A percentile compares a stretch with the other conserved stretches of the same genome.
These are phyloP conservation scores for Pediacus dermestoides DNA, from an alignment of 2,888 invertebrate species.

Conservation along the genomic window DNA sequence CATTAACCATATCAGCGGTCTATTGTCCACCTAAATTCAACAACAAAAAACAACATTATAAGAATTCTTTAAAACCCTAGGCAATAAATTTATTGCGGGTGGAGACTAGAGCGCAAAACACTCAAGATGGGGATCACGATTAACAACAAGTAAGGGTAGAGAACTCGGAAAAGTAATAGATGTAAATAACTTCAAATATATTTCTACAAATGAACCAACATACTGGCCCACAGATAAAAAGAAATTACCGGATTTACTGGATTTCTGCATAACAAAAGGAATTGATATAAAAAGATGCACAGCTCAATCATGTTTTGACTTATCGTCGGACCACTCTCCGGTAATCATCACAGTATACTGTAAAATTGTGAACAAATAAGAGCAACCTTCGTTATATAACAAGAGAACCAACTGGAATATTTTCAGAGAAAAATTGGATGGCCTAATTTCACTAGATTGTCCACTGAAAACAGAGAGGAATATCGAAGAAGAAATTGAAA, in stretches of 20 bases:
- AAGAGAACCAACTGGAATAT: constrained; percentile 7
- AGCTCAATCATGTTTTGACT: constrained; percentile 8
- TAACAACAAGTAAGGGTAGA: no score
- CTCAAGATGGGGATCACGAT: constrained; percentile 19
- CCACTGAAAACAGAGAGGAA: no score
- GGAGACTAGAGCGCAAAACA: constrained; percentile 20
- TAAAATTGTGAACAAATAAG: constrained; percentile 6
- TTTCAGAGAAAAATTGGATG: no score
- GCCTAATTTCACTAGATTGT: constrained; percentile 9
- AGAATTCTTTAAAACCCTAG: constrained; percentile 20
- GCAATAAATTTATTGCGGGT: constrained; percentile 23
- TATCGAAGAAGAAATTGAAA: no score
- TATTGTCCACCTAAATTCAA: constrained; percentile 22
- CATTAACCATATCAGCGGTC: constrained; percentile 19
- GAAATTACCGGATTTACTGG: no score
- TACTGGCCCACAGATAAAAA: no score
- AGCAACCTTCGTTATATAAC: constrained; percentile 8
- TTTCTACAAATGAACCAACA: constrained; percentile 23
- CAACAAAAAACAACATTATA: constrained; percentile 19
- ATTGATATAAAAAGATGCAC: constrained; percentile 12
- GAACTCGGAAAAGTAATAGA: no score
- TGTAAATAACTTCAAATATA: constrained; percentile 11
- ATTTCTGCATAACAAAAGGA: constrained; percentile 13
- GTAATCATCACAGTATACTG: constrained; percentile 9
- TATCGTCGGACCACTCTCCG: constrained; percentile 11